These are phyloP conservation scores for Diachrysia chrysitis DNA, from an alignment of 2,888 invertebrate species.

Conservation along the genomic window DNA sequence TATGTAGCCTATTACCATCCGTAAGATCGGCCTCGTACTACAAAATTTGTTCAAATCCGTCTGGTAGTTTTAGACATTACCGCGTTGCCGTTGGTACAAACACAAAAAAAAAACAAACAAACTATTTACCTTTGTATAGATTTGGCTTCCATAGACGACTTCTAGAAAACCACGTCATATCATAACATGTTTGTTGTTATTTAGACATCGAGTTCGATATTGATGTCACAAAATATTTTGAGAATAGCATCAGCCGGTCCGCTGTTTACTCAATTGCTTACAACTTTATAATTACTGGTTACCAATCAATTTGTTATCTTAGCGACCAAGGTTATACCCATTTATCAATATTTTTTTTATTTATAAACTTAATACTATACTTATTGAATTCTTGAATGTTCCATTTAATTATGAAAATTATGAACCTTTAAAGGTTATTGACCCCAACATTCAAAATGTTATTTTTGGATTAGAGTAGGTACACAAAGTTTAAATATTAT, in stretches of 20 bases:
- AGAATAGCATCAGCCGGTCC: neutral
- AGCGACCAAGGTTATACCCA: neutral
- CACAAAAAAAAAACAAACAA: no score
- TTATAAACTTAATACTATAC: neutral
- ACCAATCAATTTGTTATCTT: conserved; percentile 8
- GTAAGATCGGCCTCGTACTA: no score
- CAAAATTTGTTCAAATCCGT: no score
- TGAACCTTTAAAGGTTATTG: neutral
- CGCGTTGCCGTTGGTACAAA: no score
- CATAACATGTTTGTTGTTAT: neutral
- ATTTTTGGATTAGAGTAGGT: neutral
- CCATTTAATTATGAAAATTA: neutral
- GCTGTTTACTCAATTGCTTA: neutral
- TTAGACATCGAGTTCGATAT: neutral
- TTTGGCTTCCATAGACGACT: no score
- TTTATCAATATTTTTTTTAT: conserved; percentile 8
- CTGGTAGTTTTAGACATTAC: no score
- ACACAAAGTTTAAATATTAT: no score
- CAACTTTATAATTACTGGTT: neutral
- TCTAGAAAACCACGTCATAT: neutral
- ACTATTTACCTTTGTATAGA: no score
- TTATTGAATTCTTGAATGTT: neutral
- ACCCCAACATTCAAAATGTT: neutral
- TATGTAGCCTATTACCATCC: no score
- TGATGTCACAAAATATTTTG: neutral